A percentile compares a stretch with the other conserved stretches of the same genome.
Evolutionary conservation across 2,888 invertebrate genomes (phyloP).

Genomic region (Neocrepidodera transversa): DNA sequence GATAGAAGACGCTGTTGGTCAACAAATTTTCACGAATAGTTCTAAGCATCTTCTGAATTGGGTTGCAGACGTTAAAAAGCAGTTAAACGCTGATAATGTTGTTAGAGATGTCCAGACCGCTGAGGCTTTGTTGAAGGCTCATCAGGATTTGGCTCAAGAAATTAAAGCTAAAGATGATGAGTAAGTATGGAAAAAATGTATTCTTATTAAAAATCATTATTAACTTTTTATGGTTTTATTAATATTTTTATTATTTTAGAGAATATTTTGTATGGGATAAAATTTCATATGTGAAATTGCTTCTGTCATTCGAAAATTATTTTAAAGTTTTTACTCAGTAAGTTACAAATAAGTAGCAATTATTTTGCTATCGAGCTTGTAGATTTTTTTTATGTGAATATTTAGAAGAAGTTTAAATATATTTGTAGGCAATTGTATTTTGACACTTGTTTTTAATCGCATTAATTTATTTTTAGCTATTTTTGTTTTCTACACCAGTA

Average conservation of each 20-base stretch:
- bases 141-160: constrained; percentile 89
- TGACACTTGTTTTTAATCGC: too few relatives aligned
- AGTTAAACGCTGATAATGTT: constrained; percentile 76
- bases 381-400: background rate
- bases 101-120: constrained; percentile 93
- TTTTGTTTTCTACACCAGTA: too few relatives aligned
- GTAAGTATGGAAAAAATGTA: constrained; percentile 61
- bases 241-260: constrained; percentile 1
- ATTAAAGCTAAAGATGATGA: constrained; percentile 90
- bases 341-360: constrained; percentile 4
- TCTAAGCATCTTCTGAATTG: constrained; percentile 82
- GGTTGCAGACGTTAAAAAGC: constrained; percentile 81
- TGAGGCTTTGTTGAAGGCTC: constrained; percentile 86
- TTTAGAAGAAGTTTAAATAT: too few relatives aligned
- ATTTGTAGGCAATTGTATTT: too few relatives aligned
- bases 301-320: constrained; percentile 13
- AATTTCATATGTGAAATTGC: constrained; percentile 18
- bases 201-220: background rate
- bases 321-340: constrained; percentile 26
- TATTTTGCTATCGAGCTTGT: background rate
- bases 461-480: too few relatives aligned
- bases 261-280: constrained; percentile 13
- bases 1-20: constrained; percentile 93
- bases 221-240: background rate
- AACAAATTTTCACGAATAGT: constrained; percentile 90